These are phyloP conservation scores for Aphis craccivora DNA, from an alignment of 1,140 invertebrate species.

Conservation along the genomic window DNA sequence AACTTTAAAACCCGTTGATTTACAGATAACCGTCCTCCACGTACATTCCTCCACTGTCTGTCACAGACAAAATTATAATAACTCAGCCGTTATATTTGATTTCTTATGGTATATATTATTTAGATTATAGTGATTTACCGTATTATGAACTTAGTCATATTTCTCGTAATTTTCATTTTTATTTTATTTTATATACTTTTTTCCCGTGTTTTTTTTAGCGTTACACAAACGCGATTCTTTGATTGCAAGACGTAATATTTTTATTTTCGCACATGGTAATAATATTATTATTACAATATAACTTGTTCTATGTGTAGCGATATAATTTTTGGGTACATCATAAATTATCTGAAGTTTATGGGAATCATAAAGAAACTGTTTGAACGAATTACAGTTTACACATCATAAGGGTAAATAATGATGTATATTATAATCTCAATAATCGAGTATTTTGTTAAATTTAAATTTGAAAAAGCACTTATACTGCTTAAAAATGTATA, in stretches of 20 bases:
- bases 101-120: background rate
- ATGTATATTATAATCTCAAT: background rate
- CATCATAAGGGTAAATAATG: background rate
- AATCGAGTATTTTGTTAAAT: no score
- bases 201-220: background rate
- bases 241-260: background rate
- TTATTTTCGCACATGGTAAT: background rate
- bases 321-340: background rate
- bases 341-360: background rate
- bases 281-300: background rate
- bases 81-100: background rate
- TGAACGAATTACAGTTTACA: background rate
- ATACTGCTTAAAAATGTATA: background rate
- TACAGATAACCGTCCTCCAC: background rate
- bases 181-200: background rate
- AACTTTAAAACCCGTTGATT: background rate
- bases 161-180: background rate
- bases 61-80: background rate
- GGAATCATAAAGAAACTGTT: background rate
- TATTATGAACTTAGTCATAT: background rate
- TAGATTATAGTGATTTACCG: background rate
- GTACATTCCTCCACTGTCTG: background rate
- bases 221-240: background rate
- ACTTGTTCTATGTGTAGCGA: background rate
- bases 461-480: background rate